Evolutionary conservation across 2,113 vertebrate species (phyloP).

Genomic region (Rhinogobius similis): DNA sequence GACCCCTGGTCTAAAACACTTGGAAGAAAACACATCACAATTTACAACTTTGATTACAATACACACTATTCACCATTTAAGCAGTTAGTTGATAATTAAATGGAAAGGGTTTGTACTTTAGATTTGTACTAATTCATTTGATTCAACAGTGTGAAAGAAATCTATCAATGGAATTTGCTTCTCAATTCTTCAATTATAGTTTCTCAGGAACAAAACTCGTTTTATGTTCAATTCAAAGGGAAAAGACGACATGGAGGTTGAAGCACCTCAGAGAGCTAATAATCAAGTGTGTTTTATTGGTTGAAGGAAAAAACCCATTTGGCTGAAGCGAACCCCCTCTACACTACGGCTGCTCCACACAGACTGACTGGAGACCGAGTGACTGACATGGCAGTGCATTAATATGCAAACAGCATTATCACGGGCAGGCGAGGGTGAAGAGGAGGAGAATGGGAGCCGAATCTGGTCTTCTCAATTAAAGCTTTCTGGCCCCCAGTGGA

Average conservation of each 20-base stretch:
- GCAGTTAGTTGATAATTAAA: constrained; percentile 46
- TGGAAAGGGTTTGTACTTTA: constrained; percentile 28
- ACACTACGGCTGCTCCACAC: constrained; percentile 25
- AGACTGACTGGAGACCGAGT: constrained; percentile 65
- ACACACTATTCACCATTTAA: constrained; percentile 24
- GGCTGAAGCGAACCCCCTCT: constrained; percentile 21
- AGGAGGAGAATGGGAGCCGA: constrained; percentile 75
- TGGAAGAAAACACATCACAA: constrained; percentile 32
- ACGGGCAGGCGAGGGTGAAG: constrained; percentile 79
- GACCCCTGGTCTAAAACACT: constrained; percentile 39
- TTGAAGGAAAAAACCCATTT: constrained; percentile 54
- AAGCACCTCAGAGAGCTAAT: constrained; percentile 41
- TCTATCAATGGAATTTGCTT: constrained; percentile 28
- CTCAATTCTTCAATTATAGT: constrained; percentile 10
- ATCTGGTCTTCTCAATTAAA: constrained; percentile 91
- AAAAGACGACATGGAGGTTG: constrained; percentile 28
- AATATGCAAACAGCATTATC: constrained; percentile 90
- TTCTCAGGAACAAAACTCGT: constrained; percentile 34
- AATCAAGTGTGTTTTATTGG: constrained; percentile 53
- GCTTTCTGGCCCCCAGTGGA: constrained; percentile 80
- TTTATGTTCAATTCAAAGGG: constrained; percentile 33
- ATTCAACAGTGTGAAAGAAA: constrained; percentile 24
- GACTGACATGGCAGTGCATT: constrained; percentile 86
- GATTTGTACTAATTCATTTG: constrained; percentile 30
- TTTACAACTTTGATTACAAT: constrained; percentile 61